Evolutionary conservation across 64 coral and sea anemone species (phyloP).

Genomic region (Stichodactyla mertensii): DNA sequence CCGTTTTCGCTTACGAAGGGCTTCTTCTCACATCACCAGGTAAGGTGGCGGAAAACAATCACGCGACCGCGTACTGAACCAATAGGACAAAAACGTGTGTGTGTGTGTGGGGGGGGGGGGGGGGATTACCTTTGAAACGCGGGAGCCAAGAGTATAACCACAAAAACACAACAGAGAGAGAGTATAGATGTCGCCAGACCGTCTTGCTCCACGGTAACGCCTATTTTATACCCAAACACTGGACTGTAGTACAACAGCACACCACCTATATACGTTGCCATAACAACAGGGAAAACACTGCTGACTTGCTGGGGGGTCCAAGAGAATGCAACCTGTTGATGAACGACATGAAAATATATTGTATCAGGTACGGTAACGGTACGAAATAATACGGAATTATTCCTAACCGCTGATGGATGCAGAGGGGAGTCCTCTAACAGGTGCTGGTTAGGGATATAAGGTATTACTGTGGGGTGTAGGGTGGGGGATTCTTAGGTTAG

Average conservation of each 20-base stretch:
- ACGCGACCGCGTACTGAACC: not conserved
- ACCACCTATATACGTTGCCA: conserved; percentile 65
- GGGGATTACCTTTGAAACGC: not conserved
- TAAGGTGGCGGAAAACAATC: too few species aligned
- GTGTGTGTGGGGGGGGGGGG: too few species aligned
- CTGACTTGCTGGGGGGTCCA: conserved; percentile 68
- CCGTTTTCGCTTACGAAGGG: too few species aligned
- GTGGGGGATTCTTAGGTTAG: too few species aligned
- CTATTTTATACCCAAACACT: conserved; percentile 47
- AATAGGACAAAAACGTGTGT: not conserved
- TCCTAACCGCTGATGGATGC: too few species aligned
- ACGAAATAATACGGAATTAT: too few species aligned
- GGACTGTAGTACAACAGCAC: conserved; percentile 68
- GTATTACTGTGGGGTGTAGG: too few species aligned
- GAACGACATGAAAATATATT: not conserved
- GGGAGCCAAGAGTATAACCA: not conserved
- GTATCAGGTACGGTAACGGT: not conserved
- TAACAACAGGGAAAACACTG: conserved; percentile 58
- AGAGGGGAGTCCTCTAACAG: too few species aligned
- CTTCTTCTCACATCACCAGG: too few species aligned
- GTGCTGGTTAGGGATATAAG: too few species aligned
- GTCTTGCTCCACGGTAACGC: conserved; percentile 29
- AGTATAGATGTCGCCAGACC: conserved; percentile 4
- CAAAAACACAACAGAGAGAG: not conserved
- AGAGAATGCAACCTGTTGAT: conserved; percentile 74